Conservation (phyloP, 2,113 vertebrate species). For the Alligator sinensis region DNA sequence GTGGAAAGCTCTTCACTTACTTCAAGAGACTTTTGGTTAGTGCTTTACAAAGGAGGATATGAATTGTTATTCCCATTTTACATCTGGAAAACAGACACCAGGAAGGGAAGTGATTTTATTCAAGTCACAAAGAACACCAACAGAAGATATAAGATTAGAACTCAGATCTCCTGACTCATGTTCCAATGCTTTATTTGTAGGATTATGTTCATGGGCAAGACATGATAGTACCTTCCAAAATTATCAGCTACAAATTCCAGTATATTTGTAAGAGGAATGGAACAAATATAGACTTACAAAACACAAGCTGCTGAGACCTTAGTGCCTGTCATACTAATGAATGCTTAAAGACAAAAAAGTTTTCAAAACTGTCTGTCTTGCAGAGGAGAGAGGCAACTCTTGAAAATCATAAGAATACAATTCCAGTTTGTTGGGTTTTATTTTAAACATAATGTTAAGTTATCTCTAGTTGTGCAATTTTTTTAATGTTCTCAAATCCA, state of each 20-base stretch:
- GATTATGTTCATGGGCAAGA: not conserved
- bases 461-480: not conserved
- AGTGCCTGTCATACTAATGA: not conserved
- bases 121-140: not conserved
- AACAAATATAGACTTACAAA: not conserved
- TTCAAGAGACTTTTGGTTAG: fast-evolving
- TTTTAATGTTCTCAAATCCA: constrained; percentile 53
- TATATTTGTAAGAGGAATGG: not conserved
- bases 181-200: not conserved
- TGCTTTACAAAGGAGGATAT: not conserved
- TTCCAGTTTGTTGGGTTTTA: not conserved
- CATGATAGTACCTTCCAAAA: not conserved
- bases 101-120: not conserved
- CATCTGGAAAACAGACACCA: not conserved
- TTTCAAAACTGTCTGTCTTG: not conserved
- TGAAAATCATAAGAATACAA: not conserved
- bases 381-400: not conserved
- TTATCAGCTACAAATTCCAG: not conserved
- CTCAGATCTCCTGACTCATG: not conserved
- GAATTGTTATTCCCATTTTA: not conserved
- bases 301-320: not conserved
- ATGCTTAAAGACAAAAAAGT: not conserved
- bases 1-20: not conserved
- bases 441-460: constrained; percentile 2
- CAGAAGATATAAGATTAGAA: not conserved